phyloP scores from a whole-genome alignment of 2,888 invertebrate species.

The Heliconius cydno region DNA sequence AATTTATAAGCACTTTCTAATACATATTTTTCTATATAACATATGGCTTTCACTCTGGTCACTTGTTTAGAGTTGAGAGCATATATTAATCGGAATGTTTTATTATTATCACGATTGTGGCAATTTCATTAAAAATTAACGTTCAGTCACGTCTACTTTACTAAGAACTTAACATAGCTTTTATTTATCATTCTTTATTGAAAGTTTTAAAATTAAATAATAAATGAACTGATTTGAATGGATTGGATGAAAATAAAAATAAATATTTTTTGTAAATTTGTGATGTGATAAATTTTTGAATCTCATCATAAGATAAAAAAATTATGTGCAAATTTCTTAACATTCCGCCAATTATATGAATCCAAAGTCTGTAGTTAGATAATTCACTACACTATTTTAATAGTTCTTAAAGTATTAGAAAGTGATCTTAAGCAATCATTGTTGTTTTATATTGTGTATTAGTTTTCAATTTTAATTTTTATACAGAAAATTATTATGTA shows the following conservation, averaged over 20 bases:
- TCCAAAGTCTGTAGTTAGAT: constrained; percentile 38
- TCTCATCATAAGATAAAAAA: constrained; percentile 10
- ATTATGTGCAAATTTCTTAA: constrained; percentile 29
- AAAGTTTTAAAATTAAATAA: background rate
- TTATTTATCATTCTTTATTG: background rate
- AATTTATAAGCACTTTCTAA: constrained; percentile 43
- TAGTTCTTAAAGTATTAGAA: constrained; percentile 46
- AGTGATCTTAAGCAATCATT: constrained; percentile 46
- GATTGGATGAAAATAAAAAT: background rate
- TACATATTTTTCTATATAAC: constrained; percentile 32
- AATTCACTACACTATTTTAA: constrained; percentile 40
- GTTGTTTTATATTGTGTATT: constrained; percentile 49
- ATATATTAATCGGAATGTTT: background rate
- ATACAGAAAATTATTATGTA: constrained; percentile 60
- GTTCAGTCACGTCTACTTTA: background rate
- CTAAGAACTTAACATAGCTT: background rate
- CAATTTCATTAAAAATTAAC: background rate
- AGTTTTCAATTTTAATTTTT: constrained; percentile 50
- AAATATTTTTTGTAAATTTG: background rate
- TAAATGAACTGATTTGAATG: constrained; percentile 19
- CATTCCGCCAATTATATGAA: constrained; percentile 45
- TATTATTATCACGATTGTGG: background rate
- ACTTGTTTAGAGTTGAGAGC: background rate
- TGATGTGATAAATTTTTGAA: constrained; percentile 14
- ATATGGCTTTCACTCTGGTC: constrained; percentile 1